These are phyloP conservation scores for Sebastes trivittatus DNA, from an alignment of 2,797 vertebrate genomes.

Conservation along the genomic window DNA sequence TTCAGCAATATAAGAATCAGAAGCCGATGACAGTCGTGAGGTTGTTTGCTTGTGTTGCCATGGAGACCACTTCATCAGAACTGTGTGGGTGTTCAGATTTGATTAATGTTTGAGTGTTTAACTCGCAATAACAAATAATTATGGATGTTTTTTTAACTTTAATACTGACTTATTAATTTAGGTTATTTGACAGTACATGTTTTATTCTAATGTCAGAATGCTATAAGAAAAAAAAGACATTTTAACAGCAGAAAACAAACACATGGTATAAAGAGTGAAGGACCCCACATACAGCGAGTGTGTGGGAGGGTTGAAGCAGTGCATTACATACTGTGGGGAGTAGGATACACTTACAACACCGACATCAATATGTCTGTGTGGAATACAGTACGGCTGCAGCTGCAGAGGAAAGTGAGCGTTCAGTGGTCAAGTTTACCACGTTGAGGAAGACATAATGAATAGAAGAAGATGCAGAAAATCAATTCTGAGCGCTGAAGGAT, in stretches of 20 bases:
- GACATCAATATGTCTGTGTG: constrained; percentile 1
- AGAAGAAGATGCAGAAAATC: constrained; percentile 42
- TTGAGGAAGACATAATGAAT: constrained; percentile 7
- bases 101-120: background rate
- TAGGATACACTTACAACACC: background rate
- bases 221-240: background rate
- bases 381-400: background rate
- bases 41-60: background rate
- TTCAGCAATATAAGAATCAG: background rate
- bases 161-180: background rate
- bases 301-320: constrained; percentile 6
- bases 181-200: background rate
- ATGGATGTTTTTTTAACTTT: background rate
- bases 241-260: background rate
- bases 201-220: background rate
- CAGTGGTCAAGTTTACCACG: constrained; percentile 10
- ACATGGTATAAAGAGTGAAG: background rate
- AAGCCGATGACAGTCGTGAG: background rate
- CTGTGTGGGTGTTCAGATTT: background rate
- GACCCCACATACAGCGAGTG: background rate
- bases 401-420: background rate
- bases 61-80: background rate
- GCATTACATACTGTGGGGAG: background rate
- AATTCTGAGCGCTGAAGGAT: constrained; percentile 23
- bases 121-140: background rate